These are phyloP conservation scores for Heliocidaris tuberculata DNA, from an alignment of 35 echinoderm and acorn worm species.

Conservation along the genomic window DNA sequence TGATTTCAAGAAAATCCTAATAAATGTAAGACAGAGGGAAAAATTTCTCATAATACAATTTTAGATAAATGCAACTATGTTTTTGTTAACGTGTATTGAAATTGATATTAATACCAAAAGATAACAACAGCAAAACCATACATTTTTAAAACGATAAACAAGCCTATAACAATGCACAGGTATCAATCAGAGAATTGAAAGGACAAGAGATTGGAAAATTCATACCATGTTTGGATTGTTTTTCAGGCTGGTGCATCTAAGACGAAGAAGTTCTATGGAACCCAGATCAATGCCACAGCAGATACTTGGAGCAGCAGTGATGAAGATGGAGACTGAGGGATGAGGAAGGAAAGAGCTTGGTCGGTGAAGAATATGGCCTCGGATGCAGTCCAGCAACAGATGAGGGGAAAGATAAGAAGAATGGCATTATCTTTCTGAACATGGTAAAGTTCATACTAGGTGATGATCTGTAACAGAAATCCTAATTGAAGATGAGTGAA, in stretches of 20 bases:
- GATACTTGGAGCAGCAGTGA: constrained; percentile 85
- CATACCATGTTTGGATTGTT: neutral
- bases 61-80: neutral
- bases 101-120: neutral
- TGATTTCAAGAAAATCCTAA: neutral
- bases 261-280: constrained; percentile 49
- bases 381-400: neutral
- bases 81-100: neutral
- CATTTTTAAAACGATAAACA: neutral
- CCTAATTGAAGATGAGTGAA: neutral
- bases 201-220: neutral
- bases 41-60: neutral
- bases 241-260: neutral
- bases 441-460: neutral
- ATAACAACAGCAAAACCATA: neutral
- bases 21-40: neutral
- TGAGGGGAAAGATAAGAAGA: neutral
- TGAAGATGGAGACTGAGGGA: constrained; percentile 77
- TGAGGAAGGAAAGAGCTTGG: neutral
- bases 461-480: neutral
- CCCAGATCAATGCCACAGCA: constrained; percentile 53
- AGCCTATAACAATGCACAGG: neutral
- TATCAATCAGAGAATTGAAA: neutral
- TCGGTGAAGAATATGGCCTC: neutral
- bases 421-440: neutral